Evolutionary conservation across 2,797 vertebrate genomes (phyloP).

Genomic region (Pseudochromis fuscus): DNA sequence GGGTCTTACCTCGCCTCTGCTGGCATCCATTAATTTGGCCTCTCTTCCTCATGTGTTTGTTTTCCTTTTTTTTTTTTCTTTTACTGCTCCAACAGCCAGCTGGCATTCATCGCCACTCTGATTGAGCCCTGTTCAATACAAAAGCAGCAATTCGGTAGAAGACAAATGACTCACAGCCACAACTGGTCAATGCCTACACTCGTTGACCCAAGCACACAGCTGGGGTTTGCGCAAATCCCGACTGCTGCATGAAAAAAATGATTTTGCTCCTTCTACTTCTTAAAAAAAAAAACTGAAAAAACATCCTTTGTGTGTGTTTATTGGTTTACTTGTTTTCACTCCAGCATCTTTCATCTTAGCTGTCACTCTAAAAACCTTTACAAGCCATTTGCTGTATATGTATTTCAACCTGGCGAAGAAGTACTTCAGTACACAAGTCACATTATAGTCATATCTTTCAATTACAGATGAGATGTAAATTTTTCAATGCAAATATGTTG

Average conservation of each 20-base stretch:
- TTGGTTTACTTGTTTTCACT: conserved; percentile 35
- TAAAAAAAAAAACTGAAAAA: no score
- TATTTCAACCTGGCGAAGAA: conserved; percentile 21
- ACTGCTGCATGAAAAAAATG: conserved; percentile 26
- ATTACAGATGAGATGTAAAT: no score
- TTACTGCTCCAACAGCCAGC: conserved; percentile 71
- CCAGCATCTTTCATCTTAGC: conserved; percentile 24
- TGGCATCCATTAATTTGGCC: conserved; percentile 78
- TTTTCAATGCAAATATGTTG: no score
- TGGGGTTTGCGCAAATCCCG: not conserved
- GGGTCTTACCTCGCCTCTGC: conserved; percentile 65
- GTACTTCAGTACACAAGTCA: not conserved
- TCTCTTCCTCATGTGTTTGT: conserved; percentile 79
- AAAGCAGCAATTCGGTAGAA: conserved; percentile 68
- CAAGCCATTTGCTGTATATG: conserved; percentile 2
- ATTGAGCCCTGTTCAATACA: conserved; percentile 80
- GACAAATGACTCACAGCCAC: conserved; percentile 72
- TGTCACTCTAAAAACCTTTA: conserved; percentile 18
- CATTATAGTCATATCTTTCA: conserved; percentile 15
- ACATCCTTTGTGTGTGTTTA: no score
- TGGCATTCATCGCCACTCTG: conserved; percentile 76
- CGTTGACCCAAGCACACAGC: conserved; percentile 26
- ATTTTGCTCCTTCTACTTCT: conserved; percentile 18
- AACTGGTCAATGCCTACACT: conserved; percentile 45
- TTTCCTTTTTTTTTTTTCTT: conserved; percentile 71